These are phyloP conservation scores for Cisticola juncidis DNA, from an alignment of 2,113 vertebrate genomes.

Conservation along the genomic window DNA sequence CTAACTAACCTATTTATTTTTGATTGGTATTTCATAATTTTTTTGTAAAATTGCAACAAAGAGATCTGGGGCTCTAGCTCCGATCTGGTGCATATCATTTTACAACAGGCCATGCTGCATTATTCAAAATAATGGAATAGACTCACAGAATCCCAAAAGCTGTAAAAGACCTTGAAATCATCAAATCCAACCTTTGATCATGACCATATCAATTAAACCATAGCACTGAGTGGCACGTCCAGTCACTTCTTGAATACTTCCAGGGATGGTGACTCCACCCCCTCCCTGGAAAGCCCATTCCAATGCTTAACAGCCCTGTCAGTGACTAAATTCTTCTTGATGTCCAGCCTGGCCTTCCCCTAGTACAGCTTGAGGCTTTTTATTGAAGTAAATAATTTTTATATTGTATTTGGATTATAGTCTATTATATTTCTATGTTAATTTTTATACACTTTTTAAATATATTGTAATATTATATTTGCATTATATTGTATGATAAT, in stretches of 20 bases:
- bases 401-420: not conserved
- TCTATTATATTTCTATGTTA: not conserved
- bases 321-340: not conserved
- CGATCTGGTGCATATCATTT: not conserved
- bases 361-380: not conserved
- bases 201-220: not conserved
- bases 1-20: not conserved
- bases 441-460: not conserved
- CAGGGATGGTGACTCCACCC: not conserved
- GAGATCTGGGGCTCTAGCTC: not conserved
- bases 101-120: not conserved
- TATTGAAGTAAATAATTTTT: not conserved
- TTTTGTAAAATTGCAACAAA: not conserved
- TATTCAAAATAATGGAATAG: not conserved
- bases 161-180: not conserved
- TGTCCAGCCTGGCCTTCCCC: not conserved
- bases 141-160: not conserved
- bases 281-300: not conserved
- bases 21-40: not conserved
- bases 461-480: not conserved
- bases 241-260: not conserved
- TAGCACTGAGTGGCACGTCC: fast-evolving
- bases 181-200: not conserved
- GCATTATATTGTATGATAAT: not conserved
- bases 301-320: not conserved